Percentiles rank a stretch among this genome's conserved stretches.
phyloP scores from a whole-genome alignment of 2,888 invertebrate genomes.

The Halictus quadricinctus region DNA sequence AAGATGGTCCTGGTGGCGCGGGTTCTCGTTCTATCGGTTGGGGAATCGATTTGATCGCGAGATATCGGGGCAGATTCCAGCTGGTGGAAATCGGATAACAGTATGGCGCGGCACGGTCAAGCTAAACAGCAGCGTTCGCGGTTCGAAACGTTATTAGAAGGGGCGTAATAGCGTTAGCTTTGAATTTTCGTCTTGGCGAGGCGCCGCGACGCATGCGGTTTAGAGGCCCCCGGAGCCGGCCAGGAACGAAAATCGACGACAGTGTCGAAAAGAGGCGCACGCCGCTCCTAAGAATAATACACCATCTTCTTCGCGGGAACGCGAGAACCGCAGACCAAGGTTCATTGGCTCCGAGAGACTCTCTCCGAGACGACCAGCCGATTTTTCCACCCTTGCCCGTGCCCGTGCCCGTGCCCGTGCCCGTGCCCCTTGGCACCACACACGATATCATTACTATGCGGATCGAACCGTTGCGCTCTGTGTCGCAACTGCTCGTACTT shows the following conservation, averaged over 20 bases:
- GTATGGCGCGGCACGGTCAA: slow-evolving; percentile 82
- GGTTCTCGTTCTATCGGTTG: background rate
- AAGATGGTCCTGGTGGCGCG: background rate
- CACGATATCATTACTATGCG: slow-evolving; percentile 14
- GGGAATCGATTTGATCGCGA: background rate
- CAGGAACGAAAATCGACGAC: slow-evolving; percentile 63
- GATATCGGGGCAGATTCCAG: background rate
- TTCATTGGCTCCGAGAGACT: slow-evolving; percentile 40
- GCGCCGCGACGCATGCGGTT: slow-evolving; percentile 79
- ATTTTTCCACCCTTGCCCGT: background rate
- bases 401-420: background rate
- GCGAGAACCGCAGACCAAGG: slow-evolving; percentile 15
- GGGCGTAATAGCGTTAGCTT: slow-evolving; percentile 60
- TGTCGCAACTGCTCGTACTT: slow-evolving; percentile 28
- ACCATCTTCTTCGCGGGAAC: slow-evolving; percentile 14
- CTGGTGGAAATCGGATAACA: slow-evolving; percentile 68
- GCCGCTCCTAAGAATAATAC: slow-evolving; percentile 78
- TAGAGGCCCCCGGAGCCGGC: slow-evolving; percentile 38
- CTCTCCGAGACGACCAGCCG: slow-evolving; percentile 7
- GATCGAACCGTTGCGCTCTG: slow-evolving; percentile 31
- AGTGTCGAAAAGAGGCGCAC: slow-evolving; percentile 42
- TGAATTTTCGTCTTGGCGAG: slow-evolving; percentile 72
- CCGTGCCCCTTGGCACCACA: background rate
- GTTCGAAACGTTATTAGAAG: slow-evolving; percentile 81
- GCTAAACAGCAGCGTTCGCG: slow-evolving; percentile 84